Evolutionary conservation across 2,113 vertebrate species (phyloP).

Genomic region (Hemicordylus capensis): DNA sequence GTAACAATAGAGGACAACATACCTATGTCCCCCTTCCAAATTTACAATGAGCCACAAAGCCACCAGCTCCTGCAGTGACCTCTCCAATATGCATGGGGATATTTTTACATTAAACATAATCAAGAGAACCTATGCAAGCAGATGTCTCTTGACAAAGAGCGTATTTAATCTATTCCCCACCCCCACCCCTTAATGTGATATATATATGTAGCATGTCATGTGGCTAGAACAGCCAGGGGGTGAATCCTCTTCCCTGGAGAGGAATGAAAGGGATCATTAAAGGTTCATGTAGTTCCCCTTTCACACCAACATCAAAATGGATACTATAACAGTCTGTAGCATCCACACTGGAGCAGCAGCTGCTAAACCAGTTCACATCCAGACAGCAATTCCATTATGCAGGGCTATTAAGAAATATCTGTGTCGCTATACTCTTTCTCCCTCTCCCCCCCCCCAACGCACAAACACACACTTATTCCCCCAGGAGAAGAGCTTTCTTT

Average conservation of each 20-base stretch:
- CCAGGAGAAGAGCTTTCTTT: too few species aligned
- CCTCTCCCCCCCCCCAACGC: too few species aligned
- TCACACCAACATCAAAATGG: constrained; percentile 1
- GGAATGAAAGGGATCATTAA: neutral
- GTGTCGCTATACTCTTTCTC: neutral
- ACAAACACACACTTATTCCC: too few species aligned
- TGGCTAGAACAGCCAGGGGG: neutral
- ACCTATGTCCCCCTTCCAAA: neutral
- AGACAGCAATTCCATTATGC: neutral
- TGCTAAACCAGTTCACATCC: neutral
- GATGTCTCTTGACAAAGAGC: neutral
- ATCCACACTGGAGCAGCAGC: neutral
- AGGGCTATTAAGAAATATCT: neutral
- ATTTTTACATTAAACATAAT: too few species aligned
- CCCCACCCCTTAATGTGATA: neutral
- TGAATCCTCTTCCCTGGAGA: neutral
- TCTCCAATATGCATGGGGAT: neutral
- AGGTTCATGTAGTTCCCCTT: neutral
- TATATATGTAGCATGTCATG: neutral
- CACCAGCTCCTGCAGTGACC: neutral
- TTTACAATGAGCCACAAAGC: neutral
- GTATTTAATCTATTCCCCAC: neutral
- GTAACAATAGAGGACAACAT: neutral
- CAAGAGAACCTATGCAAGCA: neutral
- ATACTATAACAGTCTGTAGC: neutral